A percentile compares a stretch with the other conserved stretches of the same genome.
Conservation (phyloP, 2,113 vertebrate genomes). For the Arothron firmamentum region DNA sequence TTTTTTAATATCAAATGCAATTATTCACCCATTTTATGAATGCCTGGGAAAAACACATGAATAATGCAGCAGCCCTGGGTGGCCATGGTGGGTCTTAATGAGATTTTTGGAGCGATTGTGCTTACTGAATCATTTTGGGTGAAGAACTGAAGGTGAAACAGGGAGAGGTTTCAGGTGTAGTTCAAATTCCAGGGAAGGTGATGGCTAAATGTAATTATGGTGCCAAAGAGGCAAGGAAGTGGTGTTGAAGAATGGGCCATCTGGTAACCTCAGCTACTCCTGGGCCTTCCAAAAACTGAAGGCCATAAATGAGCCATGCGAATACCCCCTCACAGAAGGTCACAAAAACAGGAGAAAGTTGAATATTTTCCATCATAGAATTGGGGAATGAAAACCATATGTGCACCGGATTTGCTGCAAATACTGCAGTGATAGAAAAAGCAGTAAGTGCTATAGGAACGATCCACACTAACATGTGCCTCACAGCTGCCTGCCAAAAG, state of each 20-base stretch:
- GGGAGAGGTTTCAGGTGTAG: slow-evolving; percentile 14
- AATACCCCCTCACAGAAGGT: slow-evolving; percentile 10
- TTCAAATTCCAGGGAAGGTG: slow-evolving; percentile 27
- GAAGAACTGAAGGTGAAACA: slow-evolving; percentile 21
- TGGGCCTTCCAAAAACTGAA: slow-evolving; percentile 16
- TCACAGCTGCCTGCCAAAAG: slow-evolving; percentile 21
- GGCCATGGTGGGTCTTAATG: slow-evolving; percentile 58
- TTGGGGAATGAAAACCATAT: background rate
- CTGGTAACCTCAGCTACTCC: slow-evolving; percentile 18
- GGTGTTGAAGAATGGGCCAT: background rate
- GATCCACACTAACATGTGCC: slow-evolving; percentile 1
- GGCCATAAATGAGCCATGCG: background rate
- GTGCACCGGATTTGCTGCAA: slow-evolving; percentile 1
- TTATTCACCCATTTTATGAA: slow-evolving; percentile 54
- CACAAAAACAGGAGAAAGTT: background rate
- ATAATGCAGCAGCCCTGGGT: slow-evolving; percentile 62
- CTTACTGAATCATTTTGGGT: slow-evolving; percentile 46
- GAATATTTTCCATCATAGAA: background rate
- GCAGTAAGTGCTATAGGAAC: slow-evolving; percentile 17
- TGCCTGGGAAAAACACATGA: slow-evolving; percentile 52
- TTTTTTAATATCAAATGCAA: slow-evolving; percentile 58
- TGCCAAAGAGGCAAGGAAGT: slow-evolving; percentile 7
- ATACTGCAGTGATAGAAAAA: slow-evolving; percentile 12
- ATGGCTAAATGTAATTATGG: slow-evolving; percentile 37
- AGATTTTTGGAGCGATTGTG: slow-evolving; percentile 63